phyloP scores from a whole-genome alignment of 2,797 vertebrate species.

The Epinephelus awoara region DNA sequence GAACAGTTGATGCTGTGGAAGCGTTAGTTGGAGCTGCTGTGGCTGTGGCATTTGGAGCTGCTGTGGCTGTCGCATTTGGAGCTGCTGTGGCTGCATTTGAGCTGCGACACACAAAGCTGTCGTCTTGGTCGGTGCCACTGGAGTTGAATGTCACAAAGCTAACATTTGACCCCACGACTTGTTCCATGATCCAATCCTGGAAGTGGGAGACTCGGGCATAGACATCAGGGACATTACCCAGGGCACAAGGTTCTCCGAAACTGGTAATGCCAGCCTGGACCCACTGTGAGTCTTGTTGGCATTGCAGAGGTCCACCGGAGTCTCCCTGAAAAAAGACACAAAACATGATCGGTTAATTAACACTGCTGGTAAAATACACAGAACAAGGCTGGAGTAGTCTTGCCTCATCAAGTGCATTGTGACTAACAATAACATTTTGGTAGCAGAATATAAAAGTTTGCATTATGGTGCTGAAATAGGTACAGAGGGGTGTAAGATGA shows the following conservation, averaged over 20 bases:
- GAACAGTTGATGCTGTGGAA: neutral
- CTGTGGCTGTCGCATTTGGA: too few relatives aligned
- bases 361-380: neutral
- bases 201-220: constrained; percentile 78
- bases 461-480: neutral
- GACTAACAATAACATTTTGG: neutral
- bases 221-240: constrained; percentile 67
- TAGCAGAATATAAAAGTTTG: neutral
- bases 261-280: constrained; percentile 77
- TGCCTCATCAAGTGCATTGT: neutral
- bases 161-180: constrained; percentile 7
- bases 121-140: constrained; percentile 59
- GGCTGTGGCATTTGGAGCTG: fast-evolving
- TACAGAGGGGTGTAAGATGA: neutral
- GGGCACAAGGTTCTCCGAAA: constrained; percentile 59
- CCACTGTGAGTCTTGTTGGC: constrained; percentile 70
- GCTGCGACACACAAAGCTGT: constrained; percentile 53
- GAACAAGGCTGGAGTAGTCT: neutral
- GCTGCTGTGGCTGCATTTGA: neutral
- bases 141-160: constrained; percentile 63
- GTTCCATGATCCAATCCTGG: constrained; percentile 69
- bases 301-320: constrained; percentile 81
- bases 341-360: constrained; percentile 1
- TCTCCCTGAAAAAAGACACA: constrained; percentile 66
- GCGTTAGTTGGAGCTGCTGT: too few relatives aligned